These are phyloP conservation scores for Pandemis cinnamomeana DNA, from an alignment of 2,888 invertebrate species.

Conservation along the genomic window DNA sequence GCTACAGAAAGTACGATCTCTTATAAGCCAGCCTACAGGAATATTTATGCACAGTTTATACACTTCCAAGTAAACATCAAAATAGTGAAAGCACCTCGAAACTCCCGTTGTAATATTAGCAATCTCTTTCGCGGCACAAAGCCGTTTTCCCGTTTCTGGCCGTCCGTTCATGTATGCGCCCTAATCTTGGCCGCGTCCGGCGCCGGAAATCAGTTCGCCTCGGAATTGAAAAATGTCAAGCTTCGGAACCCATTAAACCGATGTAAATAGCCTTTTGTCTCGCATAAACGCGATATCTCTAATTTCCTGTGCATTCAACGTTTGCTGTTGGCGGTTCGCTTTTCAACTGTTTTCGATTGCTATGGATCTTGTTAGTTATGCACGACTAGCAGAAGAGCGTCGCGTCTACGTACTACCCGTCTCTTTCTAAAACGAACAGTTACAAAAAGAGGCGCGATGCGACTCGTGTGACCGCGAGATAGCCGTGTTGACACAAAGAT, in stretches of 20 bases:
- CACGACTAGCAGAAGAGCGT: no score
- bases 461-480: no score
- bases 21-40: no score
- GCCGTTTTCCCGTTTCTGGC: slow-evolving; percentile 24
- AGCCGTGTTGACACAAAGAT: no score
- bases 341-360: no score
- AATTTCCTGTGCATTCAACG: slow-evolving; percentile 35
- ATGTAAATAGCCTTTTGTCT: slow-evolving; percentile 37
- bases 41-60: no score
- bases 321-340: not conserved
- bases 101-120: slow-evolving; percentile 14
- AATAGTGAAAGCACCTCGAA: slow-evolving; percentile 3
- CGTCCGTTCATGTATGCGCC: slow-evolving; percentile 36
- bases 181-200: slow-evolving; percentile 40
- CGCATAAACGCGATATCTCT: slow-evolving; percentile 37
- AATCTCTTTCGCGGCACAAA: slow-evolving; percentile 29
- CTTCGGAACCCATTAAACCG: slow-evolving; percentile 42
- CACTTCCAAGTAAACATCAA: not conserved
- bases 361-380: no score
- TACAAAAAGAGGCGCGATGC: no score
- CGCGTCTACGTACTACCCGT: no score
- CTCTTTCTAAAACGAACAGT: no score
- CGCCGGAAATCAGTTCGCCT: slow-evolving; percentile 49
- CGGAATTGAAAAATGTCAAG: slow-evolving; percentile 50
- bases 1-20: no score